Base-by-base conservation (phyloP, 2,113 vertebrate genomes). In the Nipponia nippon region DNA sequence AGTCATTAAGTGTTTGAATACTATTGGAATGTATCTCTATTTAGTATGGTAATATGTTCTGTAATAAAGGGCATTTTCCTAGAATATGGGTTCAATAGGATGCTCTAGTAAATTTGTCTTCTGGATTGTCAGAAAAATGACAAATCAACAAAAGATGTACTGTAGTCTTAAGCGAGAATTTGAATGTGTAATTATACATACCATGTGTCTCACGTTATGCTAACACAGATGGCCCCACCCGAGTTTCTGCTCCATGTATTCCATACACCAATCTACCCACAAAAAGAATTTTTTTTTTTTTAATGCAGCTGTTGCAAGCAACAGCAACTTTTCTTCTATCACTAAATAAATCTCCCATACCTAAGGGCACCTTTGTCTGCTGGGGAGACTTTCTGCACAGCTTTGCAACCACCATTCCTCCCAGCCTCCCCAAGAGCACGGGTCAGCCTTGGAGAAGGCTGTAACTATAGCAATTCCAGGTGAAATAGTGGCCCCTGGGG, bases 71-170 rank as follows among this genome's bases (percentile, higher is more conserved):
- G 13, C 40, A 59, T 88, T 96, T 90, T 65, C 61, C 81, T 93
- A 16, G 61, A 91, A 26, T 86, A 95, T 62, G 34, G 4, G 73
- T 92, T 93, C 82, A 96, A 58, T 22, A 92, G 76, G 69, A 95
- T 47, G 49, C 69, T 95, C 92, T 65, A 27, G 7, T 78, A 75
- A 79, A 89, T 97, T 75, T 88, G 58, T 90, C 83, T 96, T 92
- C 36, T 0, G 0, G 38, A 73, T 55, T 59, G 40, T 73, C 46
- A 90, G 56, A 91, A 81, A 94, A 80, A 95, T 92, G 90, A 82
- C 93, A 97, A 76, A 88, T 85, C 95, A 96, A 96, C 53, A 93
- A 91, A 96, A 97, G 94, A 97, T 72, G 29, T 25, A 95, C 3
- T 63, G 49, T 25, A 92, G 52, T 88, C 67, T 77, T 75, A 78